Conservation (phyloP, 2,888 invertebrate species). For the Lottia gigantea region DNA sequence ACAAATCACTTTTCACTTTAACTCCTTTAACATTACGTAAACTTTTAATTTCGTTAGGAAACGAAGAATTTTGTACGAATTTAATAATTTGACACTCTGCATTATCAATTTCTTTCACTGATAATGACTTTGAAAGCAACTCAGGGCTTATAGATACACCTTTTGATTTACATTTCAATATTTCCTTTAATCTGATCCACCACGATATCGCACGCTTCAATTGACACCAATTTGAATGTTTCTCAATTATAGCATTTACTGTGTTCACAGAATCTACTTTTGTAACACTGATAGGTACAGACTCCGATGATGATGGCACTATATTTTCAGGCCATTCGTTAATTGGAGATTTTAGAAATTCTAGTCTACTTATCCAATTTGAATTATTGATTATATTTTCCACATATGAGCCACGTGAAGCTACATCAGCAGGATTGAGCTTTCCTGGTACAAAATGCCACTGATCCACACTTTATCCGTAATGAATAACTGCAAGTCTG, state of each 20-base stretch:
- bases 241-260: background rate
- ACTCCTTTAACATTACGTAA: background rate
- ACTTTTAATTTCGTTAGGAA: background rate
- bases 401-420: slow-evolving; percentile 27
- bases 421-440: slow-evolving; percentile 33
- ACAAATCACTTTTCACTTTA: background rate
- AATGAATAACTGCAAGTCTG: slow-evolving; percentile 24
- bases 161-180: background rate
- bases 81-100: slow-evolving; percentile 3
- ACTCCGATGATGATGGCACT: background rate
- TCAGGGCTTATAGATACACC: background rate
- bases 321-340: background rate
- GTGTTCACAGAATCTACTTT: background rate
- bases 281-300: too few relatives aligned
- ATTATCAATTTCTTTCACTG: background rate
- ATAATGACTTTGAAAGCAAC: background rate
- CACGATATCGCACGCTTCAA: background rate
- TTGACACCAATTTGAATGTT: background rate
- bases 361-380: slow-evolving; percentile 29
- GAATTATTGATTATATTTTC: slow-evolving; percentile 11
- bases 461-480: slow-evolving; percentile 17
- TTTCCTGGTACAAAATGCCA: slow-evolving; percentile 29
- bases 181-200: background rate
- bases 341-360: slow-evolving; percentile 18
- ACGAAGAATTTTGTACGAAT: background rate